Evolutionary conservation across 2,113 vertebrate species (phyloP).

Genomic region (Pandion haliaetus): DNA sequence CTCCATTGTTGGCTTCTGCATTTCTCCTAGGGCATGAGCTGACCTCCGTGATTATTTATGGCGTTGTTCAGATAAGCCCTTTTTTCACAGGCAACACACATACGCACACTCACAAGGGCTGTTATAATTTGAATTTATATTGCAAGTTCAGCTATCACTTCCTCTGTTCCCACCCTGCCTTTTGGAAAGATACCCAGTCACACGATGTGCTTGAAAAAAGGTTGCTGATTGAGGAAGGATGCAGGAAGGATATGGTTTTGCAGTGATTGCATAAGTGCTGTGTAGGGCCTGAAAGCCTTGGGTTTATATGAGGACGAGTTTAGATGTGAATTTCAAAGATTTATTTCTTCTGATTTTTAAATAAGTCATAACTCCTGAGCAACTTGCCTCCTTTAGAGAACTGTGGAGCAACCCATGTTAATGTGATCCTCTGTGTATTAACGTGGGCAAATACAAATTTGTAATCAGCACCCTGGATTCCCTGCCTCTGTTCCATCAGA

Average conservation of each 20-base stretch:
- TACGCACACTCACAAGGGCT: not conserved
- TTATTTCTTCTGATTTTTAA: not conserved
- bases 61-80: conserved; percentile 10
- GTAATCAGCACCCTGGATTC: not conserved
- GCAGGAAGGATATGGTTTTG: conserved; percentile 56
- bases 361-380: not conserved
- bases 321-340: not conserved
- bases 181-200: conserved; percentile 47
- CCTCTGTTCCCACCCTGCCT: conserved; percentile 58
- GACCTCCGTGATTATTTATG: not conserved
- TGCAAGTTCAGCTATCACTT: conserved; percentile 40
- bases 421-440: not conserved
- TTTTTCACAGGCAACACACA: conserved; percentile 12
- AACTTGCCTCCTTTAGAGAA: not conserved
- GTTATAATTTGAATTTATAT: conserved; percentile 29
- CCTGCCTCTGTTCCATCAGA: not conserved
- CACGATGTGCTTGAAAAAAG: not conserved
- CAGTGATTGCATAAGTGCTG: conserved; percentile 10
- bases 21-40: not conserved
- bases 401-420: not conserved
- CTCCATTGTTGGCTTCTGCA: not conserved
- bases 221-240: conserved; percentile 59
- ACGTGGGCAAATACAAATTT: not conserved
- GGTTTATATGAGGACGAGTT: conserved; percentile 4
- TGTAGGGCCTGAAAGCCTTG: not conserved